Evolutionary conservation across 2,888 invertebrate genomes (phyloP).

Genomic region (Parnassius smintheus): DNA sequence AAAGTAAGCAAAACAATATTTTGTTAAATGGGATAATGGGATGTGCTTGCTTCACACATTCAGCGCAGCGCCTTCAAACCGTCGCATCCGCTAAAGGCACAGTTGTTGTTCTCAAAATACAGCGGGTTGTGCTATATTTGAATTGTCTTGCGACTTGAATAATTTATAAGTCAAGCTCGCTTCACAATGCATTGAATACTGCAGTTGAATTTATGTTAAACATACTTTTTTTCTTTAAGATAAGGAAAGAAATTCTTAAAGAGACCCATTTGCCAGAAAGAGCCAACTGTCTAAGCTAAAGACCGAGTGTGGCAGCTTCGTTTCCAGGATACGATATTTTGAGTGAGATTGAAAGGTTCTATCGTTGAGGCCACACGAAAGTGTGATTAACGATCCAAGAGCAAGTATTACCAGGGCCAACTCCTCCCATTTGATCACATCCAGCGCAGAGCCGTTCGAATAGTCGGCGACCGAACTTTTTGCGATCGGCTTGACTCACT

Average conservation of each 20-base stretch:
- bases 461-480: too few species aligned
- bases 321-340: too few species aligned
- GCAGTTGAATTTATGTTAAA: slow-evolving; percentile 56
- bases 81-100: slow-evolving; percentile 28
- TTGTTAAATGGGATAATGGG: slow-evolving; percentile 1
- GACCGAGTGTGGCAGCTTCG: too few species aligned
- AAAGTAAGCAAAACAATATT: neutral
- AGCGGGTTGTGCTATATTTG: slow-evolving; percentile 70
- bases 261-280: too few species aligned
- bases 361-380: too few species aligned
- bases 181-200: slow-evolving; percentile 69
- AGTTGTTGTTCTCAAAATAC: slow-evolving; percentile 72
- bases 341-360: too few species aligned
- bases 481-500: too few species aligned
- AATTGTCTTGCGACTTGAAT: slow-evolving; percentile 77
- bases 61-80: slow-evolving; percentile 7
- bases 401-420: too few species aligned
- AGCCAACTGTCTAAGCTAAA: too few species aligned
- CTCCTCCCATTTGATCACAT: too few species aligned
- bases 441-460: too few species aligned
- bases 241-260: neutral
- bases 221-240: slow-evolving; percentile 46
- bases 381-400: too few species aligned
- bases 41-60: neutral
- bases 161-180: slow-evolving; percentile 74